Evolutionary conservation across 2,113 vertebrate species (phyloP).

Genomic region (Amblyopsis rosae): DNA sequence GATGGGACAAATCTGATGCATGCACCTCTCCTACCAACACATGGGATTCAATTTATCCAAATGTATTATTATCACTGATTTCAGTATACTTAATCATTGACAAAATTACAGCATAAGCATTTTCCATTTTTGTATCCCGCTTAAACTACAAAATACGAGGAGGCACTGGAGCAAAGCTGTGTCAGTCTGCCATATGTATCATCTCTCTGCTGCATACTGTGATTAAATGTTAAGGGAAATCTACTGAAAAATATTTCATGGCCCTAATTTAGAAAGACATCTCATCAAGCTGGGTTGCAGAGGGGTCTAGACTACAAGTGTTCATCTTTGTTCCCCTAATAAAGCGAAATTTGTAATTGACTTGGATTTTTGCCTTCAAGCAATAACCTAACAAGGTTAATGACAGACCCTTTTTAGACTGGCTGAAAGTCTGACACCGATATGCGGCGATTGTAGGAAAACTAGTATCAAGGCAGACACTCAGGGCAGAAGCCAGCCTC

Average conservation of each 20-base stretch:
- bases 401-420: constrained; percentile 81
- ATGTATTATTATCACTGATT: constrained; percentile 22
- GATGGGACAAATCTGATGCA: constrained; percentile 42
- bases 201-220: constrained; percentile 37
- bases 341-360: constrained; percentile 78
- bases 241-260: constrained; percentile 59
- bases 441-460: constrained; percentile 58
- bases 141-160: constrained; percentile 1
- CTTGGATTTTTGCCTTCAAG: constrained; percentile 74
- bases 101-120: neutral
- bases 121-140: constrained; percentile 1
- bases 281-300: constrained; percentile 57
- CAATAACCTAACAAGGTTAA: constrained; percentile 83
- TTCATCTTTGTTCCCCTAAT: constrained; percentile 63
- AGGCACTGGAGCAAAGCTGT: neutral
- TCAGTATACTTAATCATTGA: neutral
- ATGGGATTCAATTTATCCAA: constrained; percentile 35
- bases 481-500: constrained; percentile 50
- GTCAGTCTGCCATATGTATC: constrained; percentile 23
- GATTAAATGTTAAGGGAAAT: constrained; percentile 62
- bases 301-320: constrained; percentile 59
- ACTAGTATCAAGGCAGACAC: constrained; percentile 64
- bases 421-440: constrained; percentile 73
- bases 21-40: constrained; percentile 51
- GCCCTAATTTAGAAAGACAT: constrained; percentile 64